Percentiles rank a stretch among this genome's conserved stretches.
These are phyloP conservation scores for Decapterus maruadsi DNA, from an alignment of 2,797 vertebrate genomes.

Conservation along the genomic window DNA sequence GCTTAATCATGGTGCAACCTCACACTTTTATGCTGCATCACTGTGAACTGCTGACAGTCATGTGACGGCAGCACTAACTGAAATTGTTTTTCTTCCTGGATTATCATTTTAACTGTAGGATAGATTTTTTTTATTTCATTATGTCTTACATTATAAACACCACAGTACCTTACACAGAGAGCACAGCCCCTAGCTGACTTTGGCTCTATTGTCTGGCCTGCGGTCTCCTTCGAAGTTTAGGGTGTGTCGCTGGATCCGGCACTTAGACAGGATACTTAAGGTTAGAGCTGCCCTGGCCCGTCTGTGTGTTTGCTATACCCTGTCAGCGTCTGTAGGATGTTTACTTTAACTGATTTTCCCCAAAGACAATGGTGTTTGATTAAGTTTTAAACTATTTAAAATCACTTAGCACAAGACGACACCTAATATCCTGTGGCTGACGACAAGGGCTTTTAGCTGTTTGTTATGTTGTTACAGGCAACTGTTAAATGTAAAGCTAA, in stretches of 20 bases:
- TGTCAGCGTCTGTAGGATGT: constrained; percentile 25
- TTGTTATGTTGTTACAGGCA: neutral
- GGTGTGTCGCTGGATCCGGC: constrained; percentile 69
- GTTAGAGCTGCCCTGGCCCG: constrained; percentile 1
- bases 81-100: neutral
- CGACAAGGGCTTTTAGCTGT: neutral
- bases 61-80: neutral
- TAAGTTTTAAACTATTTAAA: neutral
- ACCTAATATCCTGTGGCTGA: neutral
- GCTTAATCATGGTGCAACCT: neutral
- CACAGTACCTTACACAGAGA: neutral
- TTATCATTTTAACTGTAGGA: neutral
- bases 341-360: constrained; percentile 28
- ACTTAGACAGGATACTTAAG: constrained; percentile 61
- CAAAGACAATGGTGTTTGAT: constrained; percentile 1
- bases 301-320: constrained; percentile 29
- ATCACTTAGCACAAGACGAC: neutral
- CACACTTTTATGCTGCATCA: neutral
- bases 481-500: neutral
- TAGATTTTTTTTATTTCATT: neutral
- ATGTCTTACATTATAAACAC: neutral
- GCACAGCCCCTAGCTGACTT: constrained; percentile 2
- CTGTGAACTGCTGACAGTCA: constrained; percentile 9
- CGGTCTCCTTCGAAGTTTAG: constrained; percentile 40
- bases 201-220: constrained; percentile 26